A percentile compares a stretch with the other conserved stretches of the same genome.
phyloP scores from a whole-genome alignment of 2,113 vertebrate species.

The Burhinus bistriatus region DNA sequence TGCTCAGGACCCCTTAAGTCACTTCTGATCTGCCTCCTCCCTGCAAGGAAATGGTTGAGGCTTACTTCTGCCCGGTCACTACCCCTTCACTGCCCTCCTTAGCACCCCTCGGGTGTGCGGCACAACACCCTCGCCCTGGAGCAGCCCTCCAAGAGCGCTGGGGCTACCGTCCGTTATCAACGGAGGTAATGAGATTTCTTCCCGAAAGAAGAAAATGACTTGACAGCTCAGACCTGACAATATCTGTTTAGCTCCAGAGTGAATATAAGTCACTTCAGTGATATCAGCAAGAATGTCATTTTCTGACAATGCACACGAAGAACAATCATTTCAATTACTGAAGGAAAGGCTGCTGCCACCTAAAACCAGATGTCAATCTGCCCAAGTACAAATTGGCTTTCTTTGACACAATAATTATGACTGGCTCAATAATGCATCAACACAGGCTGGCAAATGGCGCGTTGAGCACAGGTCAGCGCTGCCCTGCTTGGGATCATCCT shows the following conservation, averaged over 20 bases:
- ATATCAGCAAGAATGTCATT: conserved; percentile 6
- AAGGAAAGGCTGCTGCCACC: neutral
- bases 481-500: neutral
- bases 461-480: neutral
- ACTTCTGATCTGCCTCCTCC: neutral
- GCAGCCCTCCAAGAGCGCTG: neutral
- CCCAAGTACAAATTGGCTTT: conserved; percentile 3
- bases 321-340: conserved; percentile 45
- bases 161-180: neutral
- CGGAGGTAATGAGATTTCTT: neutral
- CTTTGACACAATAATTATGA: neutral
- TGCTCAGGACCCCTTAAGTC: neutral
- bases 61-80: neutral
- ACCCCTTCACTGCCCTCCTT: neutral
- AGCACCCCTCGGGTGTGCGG: neutral
- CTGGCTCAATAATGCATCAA: neutral
- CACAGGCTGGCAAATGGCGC: neutral
- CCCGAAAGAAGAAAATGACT: neutral
- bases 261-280: neutral
- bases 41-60: neutral
- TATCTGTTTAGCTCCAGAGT: conserved; percentile 11
- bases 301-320: neutral
- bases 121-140: neutral
- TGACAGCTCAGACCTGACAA: conserved; percentile 7
- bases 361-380: neutral